Conservation (phyloP, 2,113 vertebrate species). For the Gobiocypris rarus region DNA sequence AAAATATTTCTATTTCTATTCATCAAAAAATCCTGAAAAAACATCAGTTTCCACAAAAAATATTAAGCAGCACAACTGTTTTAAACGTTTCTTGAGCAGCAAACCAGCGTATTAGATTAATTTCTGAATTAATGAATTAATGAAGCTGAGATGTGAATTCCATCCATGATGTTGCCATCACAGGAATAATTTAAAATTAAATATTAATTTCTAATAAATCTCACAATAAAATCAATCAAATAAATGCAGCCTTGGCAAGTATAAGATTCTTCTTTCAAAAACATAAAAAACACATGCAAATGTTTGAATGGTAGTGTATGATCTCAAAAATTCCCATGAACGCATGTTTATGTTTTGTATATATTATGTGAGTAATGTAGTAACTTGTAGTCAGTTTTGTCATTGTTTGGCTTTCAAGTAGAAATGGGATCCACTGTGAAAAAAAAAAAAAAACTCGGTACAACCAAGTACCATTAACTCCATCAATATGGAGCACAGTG, state of each 20-base stretch:
- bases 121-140: no score
- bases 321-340: not conserved
- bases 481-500: not conserved
- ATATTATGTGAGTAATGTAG: not conserved
- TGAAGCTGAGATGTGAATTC: not conserved
- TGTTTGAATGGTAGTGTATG: not conserved
- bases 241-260: not conserved
- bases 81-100: no score
- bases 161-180: no score
- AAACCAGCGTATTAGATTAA: not conserved
- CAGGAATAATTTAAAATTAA: not conserved
- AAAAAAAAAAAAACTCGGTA: no score
- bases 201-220: not conserved
- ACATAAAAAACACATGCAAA: no score
- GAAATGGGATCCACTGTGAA: not conserved
- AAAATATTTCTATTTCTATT: no score
- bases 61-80: no score
- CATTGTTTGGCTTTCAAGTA: not conserved
- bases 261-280: not conserved
- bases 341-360: no score
- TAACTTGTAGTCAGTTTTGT: not conserved
- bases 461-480: not conserved
- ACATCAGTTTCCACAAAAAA: no score
- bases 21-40: no score
- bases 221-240: not conserved